Evolutionary conservation across 2,888 invertebrate genomes (phyloP).

Genomic region (Xanthorhoe spadicearia): DNA sequence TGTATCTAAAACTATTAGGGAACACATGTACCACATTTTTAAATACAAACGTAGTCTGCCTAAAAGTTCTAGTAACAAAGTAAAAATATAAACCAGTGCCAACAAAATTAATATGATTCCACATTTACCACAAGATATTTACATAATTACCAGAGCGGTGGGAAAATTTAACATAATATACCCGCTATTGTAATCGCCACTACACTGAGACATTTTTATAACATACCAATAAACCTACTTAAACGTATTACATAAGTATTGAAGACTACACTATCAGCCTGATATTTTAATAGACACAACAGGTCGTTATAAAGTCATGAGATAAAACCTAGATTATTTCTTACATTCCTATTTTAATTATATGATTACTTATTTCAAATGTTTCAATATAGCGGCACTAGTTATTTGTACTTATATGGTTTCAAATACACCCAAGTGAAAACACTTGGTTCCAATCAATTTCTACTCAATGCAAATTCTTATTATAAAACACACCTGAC

Average conservation of each 20-base stretch:
- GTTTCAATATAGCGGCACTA: constrained; percentile 64
- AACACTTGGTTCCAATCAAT: constrained; percentile 29
- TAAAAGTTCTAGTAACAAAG: constrained; percentile 31
- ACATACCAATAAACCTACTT: constrained; percentile 35
- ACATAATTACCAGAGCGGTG: constrained; percentile 72
- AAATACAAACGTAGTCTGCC: constrained; percentile 15
- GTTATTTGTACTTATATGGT: constrained; percentile 50
- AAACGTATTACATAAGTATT: constrained; percentile 34
- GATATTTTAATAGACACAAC: constrained; percentile 38
- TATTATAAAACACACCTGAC: constrained; percentile 30
- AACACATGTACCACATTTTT: not conserved
- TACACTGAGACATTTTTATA: constrained; percentile 62
- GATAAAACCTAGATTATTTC: constrained; percentile 42
- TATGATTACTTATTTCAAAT: constrained; percentile 45
- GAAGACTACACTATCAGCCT: constrained; percentile 46
- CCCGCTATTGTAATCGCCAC: constrained; percentile 71
- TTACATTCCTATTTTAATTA: constrained; percentile 31
- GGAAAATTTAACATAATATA: constrained; percentile 66
- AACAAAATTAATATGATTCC: constrained; percentile 33
- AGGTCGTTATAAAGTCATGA: constrained; percentile 44
- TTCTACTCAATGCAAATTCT: constrained; percentile 25
- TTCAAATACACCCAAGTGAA: constrained; percentile 37
- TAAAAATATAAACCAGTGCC: constrained; percentile 41
- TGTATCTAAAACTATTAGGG: constrained; percentile 24
- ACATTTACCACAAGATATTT: constrained; percentile 53